Base-by-base conservation (phyloP, 1,140 invertebrate genomes). In the Amyelois transitella region DNA sequence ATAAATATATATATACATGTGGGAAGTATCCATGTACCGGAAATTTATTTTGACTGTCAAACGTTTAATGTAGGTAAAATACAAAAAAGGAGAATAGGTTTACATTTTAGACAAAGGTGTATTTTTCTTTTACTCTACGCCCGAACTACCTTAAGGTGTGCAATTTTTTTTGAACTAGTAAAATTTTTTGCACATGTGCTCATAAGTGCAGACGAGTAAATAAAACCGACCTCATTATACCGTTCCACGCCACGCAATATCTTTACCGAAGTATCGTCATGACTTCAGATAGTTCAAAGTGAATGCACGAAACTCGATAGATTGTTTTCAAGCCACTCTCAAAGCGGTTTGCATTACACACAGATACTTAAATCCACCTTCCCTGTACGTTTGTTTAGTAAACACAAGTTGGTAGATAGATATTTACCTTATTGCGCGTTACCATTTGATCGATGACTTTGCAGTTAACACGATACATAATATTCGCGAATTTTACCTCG, bases 391-490 rank as follows among this genome's bases (percentile, higher is more conserved):
- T n/a, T n/a, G n/a, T n/a, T n/a, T n/a, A n/a, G n/a, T 43, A 19
- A 38, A 14, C 50, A 53, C 14, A 17, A 43, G 53, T 56, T 44
- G 43, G 24, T 65, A 48, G 22, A 45, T 28, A 7, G 20, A 43
- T 51, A 22, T 43, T 21, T 43, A 24, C 45, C 55, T 49, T 54
- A 58, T 48, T 58, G 56, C 52, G 59, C 5, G 57, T 62, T 51
- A 53, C 52, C 64, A 64, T 74, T 65, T 75, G 77, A 77, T 80
- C 72, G 75, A 80, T 77, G 74, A 75, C 66, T 62, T 55, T 62
- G 72, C 66, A 74, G 64, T 71, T 67, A 60, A 64, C 62, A 55
- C 59, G 68, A 73, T 69, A 72, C 63, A 67, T 76, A 66, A 70
- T 64, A 65, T 66, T 53, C 19, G 48, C 51, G 62, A 70, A 63